A percentile compares a stretch with the other conserved stretches of the same genome.
Conservation (phyloP, 2,888 invertebrate species). For the Blomia tropicalis region DNA sequence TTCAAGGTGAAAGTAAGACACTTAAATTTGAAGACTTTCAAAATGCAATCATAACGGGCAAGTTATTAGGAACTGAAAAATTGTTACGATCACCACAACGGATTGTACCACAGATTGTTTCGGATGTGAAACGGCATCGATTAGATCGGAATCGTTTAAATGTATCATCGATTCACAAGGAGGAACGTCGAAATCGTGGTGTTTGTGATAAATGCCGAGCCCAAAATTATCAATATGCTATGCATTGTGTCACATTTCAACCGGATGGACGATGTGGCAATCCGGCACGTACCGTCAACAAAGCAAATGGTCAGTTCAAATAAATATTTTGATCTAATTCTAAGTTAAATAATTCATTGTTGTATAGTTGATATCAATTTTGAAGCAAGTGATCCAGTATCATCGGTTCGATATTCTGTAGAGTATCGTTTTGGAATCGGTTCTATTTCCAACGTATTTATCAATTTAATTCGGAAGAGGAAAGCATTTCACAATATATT, state of each 20-base stretch:
- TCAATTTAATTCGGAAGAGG: not conserved
- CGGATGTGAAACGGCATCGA: not conserved
- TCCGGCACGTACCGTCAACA: no score
- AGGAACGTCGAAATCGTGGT: not conserved
- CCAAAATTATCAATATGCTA: not conserved
- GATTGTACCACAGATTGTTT: not conserved
- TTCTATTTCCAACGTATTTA: not conserved
- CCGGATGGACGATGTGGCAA: not conserved
- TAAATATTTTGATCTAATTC: no score
- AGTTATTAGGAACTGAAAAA: not conserved
- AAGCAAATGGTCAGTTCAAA: no score
- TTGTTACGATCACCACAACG: slow-evolving; percentile 7
- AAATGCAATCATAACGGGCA: not conserved
- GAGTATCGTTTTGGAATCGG: not conserved
- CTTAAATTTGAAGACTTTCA: not conserved
- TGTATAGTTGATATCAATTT: no score
- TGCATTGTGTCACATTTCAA: slow-evolving; percentile 6
- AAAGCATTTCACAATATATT: not conserved
- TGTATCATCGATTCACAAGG: not conserved
- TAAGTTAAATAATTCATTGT: no score
- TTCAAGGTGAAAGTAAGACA: not conserved
- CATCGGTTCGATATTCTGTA: not conserved
- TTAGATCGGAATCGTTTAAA: not conserved
- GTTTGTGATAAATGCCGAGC: slow-evolving; percentile 3
- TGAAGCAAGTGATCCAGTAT: not conserved